A percentile compares a stretch with the other conserved stretches of the same genome.
Conservation (phyloP, 1,140 invertebrate genomes). For the Scaptomyza pallida region DNA sequence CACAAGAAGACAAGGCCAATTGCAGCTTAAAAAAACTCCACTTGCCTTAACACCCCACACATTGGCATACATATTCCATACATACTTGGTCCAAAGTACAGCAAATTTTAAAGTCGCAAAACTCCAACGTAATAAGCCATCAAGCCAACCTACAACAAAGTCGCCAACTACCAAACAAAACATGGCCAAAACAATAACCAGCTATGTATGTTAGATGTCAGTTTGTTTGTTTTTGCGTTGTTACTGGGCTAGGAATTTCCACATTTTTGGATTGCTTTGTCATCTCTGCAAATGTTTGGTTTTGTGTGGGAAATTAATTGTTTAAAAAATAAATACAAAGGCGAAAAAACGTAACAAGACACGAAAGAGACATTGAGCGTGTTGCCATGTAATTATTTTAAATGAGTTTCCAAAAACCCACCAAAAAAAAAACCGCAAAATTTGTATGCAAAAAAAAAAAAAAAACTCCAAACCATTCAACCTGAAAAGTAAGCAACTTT, state of each 20-base stretch:
- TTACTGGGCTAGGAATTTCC: conserved; percentile 65
- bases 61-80: neutral
- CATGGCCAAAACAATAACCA: conserved; percentile 28
- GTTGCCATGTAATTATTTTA: conserved; percentile 64
- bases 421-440: conserved; percentile 7
- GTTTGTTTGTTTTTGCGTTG: conserved; percentile 4
- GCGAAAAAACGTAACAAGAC: conserved; percentile 26
- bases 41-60: conserved; percentile 15
- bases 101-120: conserved; percentile 2
- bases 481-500: conserved; percentile 33
- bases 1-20: conserved; percentile 47
- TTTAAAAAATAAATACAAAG: conserved; percentile 39
- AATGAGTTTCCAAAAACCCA: conserved; percentile 64
- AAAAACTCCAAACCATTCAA: conserved; percentile 7
- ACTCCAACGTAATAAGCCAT: neutral
- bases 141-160: conserved; percentile 29
- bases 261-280: conserved; percentile 71
- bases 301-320: conserved; percentile 78
- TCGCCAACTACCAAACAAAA: conserved; percentile 34
- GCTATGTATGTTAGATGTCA: neutral
- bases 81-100: conserved; percentile 10
- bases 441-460: conserved; percentile 3
- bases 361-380: conserved; percentile 39
- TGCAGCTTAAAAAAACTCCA: conserved; percentile 4
- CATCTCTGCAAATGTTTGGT: conserved; percentile 45